A percentile compares a stretch with the other conserved stretches of the same genome.
Evolutionary conservation across 64 coral and sea anemone genomes (phyloP).

Genomic region (Anthopleura sola): DNA sequence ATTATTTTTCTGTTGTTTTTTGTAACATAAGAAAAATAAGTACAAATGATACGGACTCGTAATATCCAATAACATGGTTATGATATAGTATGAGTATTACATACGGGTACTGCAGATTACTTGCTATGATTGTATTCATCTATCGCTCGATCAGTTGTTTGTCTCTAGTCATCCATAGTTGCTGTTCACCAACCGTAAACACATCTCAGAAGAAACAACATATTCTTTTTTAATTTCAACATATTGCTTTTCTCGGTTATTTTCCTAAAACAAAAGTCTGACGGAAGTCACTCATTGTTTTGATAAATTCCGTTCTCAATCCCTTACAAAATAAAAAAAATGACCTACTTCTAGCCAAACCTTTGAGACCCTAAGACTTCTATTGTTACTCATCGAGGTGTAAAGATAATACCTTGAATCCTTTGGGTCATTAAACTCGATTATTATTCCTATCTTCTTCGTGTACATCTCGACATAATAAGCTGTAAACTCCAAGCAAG

Average conservation of each 20-base stretch:
- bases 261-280: not conserved
- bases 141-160: not conserved
- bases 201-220: not conserved
- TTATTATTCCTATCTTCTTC: not conserved
- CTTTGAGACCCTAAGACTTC: not conserved
- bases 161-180: not conserved
- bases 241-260: not conserved
- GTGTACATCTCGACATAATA: not conserved
- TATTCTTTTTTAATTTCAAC: not conserved
- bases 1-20: too few relatives aligned
- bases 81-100: too few relatives aligned
- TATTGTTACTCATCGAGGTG: not conserved
- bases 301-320: not conserved
- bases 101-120: not conserved
- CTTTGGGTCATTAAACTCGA: not conserved
- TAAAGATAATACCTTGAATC: not conserved
- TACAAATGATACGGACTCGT: too few relatives aligned
- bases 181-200: not conserved
- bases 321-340: not conserved
- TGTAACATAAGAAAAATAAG: too few relatives aligned
- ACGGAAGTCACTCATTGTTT: not conserved
- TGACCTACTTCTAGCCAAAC: not conserved
- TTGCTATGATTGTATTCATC: not conserved
- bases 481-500: not conserved
- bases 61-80: too few relatives aligned